phyloP scores from a whole-genome alignment of 2,888 invertebrate species.

The Hypomecis atomaria region DNA sequence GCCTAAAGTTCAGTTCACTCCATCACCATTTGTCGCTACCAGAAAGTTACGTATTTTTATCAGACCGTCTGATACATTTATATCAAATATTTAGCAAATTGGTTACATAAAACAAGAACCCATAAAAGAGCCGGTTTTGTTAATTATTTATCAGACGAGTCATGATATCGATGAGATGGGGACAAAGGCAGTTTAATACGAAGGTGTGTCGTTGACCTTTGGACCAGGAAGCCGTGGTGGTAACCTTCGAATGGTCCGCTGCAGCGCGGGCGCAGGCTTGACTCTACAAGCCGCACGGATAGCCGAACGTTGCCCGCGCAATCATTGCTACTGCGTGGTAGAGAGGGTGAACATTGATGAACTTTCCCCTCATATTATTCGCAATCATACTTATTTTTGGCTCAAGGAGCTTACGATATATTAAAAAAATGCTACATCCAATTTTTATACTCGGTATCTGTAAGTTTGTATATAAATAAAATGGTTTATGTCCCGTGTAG shows the following conservation, averaged over 20 bases:
- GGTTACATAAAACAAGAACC: constrained; percentile 2
- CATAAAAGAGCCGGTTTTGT: constrained; percentile 21
- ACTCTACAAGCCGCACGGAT: background rate
- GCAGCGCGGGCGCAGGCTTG: constrained; percentile 11
- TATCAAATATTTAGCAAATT: background rate
- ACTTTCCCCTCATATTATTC: no score
- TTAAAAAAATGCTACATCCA: no score
- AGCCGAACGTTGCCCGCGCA: background rate
- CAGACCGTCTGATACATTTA: no score
- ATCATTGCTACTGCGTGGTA: background rate
- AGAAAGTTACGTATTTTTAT: background rate
- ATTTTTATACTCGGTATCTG: no score
- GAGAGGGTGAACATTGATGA: no score
- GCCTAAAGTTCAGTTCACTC: constrained; percentile 17
- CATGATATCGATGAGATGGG: constrained; percentile 22
- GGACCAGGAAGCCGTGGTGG: constrained; percentile 59
- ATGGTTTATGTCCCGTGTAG: no score
- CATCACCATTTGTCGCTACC: constrained; percentile 2
- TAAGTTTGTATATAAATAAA: no score
- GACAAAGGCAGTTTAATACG: constrained; percentile 31
- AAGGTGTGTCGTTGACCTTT: constrained; percentile 58
- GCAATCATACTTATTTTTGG: no score
- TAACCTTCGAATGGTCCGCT: constrained; percentile 55
- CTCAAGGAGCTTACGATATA: no score
- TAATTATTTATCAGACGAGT: constrained; percentile 4